These are phyloP conservation scores for Tachuris rubrigastra DNA, from an alignment of 2,113 vertebrate species.

Conservation along the genomic window DNA sequence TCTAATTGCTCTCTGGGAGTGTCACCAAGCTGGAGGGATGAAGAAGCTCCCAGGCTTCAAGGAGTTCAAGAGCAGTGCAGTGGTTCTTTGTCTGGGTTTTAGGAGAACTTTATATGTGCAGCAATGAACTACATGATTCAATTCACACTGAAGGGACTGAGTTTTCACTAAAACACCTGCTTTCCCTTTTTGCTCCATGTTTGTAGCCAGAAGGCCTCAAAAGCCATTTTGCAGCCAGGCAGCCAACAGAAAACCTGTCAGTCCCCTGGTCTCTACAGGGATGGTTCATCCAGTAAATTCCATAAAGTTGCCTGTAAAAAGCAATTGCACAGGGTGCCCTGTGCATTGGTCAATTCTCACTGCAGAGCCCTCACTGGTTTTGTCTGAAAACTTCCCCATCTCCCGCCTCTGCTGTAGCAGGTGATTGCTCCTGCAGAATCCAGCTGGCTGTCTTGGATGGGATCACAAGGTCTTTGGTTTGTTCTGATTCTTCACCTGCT, in stretches of 20 bases:
- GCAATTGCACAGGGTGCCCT: neutral
- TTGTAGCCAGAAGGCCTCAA: neutral
- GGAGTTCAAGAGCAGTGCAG: neutral
- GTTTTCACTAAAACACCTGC: neutral
- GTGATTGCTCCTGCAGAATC: neutral
- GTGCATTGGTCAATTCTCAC: rapidly evolving
- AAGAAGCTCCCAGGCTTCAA: neutral
- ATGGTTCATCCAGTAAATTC: neutral
- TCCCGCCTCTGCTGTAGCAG: neutral
- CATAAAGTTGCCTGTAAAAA: neutral
- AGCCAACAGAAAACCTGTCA: neutral
- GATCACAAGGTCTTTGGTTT: neutral
- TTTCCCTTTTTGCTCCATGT: neutral
- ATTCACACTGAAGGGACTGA: neutral
- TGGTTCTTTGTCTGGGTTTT: neutral
- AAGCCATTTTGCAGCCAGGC: neutral
- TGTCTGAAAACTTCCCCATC: neutral
- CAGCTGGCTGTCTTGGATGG: neutral
- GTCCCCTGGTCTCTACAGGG: neutral
- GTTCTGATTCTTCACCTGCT: neutral
- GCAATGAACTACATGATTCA: neutral
- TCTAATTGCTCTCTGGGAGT: neutral
- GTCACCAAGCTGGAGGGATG: neutral
- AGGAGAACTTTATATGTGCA: neutral
- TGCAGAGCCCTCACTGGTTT: neutral